These are phyloP conservation scores for Anguilla japonica DNA, from an alignment of 2,113 vertebrate genomes.

Conservation along the genomic window DNA sequence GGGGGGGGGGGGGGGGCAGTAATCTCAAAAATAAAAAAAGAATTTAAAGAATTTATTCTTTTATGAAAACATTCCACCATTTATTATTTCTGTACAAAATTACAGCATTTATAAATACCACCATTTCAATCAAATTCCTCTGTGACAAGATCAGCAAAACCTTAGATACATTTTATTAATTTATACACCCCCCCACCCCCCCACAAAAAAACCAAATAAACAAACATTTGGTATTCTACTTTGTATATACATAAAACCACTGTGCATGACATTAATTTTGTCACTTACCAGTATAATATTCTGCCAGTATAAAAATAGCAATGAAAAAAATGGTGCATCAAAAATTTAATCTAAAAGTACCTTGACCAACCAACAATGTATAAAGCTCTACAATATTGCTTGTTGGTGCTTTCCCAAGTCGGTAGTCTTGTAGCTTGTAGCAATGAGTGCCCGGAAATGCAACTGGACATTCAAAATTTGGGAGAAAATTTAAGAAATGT, in stretches of 20 bases:
- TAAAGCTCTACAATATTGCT: conserved; percentile 41
- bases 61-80: not conserved
- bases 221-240: conserved; percentile 84
- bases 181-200: conserved; percentile 76
- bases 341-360: conserved; percentile 49
- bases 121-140: conserved; percentile 5
- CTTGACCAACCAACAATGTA: conserved; percentile 70
- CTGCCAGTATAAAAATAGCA: conserved; percentile 57
- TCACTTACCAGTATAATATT: conserved; percentile 45
- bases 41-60: not conserved
- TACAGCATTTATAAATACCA: conserved; percentile 5
- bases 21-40: not conserved
- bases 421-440: too few relatives aligned
- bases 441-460: too few relatives aligned
- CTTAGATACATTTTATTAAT: conserved; percentile 92
- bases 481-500: too few relatives aligned
- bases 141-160: conserved; percentile 8
- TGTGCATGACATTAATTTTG: conserved; percentile 77
- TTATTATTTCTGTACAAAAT: conserved; percentile 14
- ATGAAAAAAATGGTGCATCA: too few relatives aligned
- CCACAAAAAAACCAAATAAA: conserved; percentile 65
- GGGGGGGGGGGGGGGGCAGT: not conserved
- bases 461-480: too few relatives aligned
- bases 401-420: too few relatives aligned
- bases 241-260: conserved; percentile 86